Conservation (phyloP, 2,888 invertebrate species). For the Rotaria magnacalcarata region DNA sequence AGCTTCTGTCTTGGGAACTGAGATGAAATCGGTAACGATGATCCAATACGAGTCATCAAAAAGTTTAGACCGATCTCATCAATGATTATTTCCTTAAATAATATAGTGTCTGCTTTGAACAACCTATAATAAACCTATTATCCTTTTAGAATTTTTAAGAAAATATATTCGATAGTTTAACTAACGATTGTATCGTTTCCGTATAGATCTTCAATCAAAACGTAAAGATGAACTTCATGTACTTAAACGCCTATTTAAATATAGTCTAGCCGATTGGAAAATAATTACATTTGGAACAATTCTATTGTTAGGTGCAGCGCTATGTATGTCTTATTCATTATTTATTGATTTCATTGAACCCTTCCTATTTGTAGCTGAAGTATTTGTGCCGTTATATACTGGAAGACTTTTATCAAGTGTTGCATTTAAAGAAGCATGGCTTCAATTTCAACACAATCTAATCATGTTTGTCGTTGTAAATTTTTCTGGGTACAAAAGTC, state of each 20-base stretch:
- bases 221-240: conserved; percentile 45
- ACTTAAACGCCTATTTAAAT: conserved; percentile 50
- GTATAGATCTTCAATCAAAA: neutral
- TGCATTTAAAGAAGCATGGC: conserved; percentile 55
- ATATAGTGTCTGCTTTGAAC: too few species aligned
- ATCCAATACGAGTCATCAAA: too few species aligned
- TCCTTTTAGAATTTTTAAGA: too few species aligned
- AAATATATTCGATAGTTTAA: too few species aligned
- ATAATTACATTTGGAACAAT: conserved; percentile 49
- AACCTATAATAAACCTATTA: too few species aligned
- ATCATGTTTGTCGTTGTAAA: conserved; percentile 40
- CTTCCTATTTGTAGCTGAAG: conserved; percentile 49
- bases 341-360: neutral
- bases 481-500: conserved; percentile 30
- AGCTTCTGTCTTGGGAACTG: too few species aligned
- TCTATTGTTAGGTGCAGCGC: conserved; percentile 49
- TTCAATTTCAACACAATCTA: conserved; percentile 50
- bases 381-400: conserved; percentile 60
- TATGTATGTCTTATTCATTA: conserved; percentile 48
- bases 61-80: too few species aligned
- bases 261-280: conserved; percentile 50
- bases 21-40: too few species aligned
- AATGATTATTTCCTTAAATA: too few species aligned
- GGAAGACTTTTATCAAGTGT: conserved; percentile 59
- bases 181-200: neutral